phyloP scores from a whole-genome alignment of 1,140 invertebrate species.

The Drosophila miranda region DNA sequence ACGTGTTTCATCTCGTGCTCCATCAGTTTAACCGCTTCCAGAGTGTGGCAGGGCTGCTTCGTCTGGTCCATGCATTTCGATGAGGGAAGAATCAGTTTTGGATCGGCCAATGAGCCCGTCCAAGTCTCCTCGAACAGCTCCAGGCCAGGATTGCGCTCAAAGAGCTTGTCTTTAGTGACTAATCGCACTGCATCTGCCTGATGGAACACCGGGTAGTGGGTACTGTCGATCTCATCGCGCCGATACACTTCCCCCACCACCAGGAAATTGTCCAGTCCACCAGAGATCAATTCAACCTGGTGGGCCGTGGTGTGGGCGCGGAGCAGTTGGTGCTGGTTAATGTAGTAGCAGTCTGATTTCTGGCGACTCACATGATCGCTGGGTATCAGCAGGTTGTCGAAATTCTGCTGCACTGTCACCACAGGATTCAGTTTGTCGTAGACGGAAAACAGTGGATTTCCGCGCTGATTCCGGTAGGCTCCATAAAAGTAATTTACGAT shows the following conservation, averaged over 20 bases:
- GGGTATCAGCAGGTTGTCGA: slow-evolving; percentile 93
- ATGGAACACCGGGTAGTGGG: slow-evolving; percentile 99
- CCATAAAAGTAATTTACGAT: slow-evolving; percentile 95
- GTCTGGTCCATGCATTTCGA: slow-evolving; percentile 85
- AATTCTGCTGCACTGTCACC: slow-evolving; percentile 93
- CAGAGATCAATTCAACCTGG: slow-evolving; percentile 89
- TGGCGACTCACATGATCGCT: slow-evolving; percentile 91
- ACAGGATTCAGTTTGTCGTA: slow-evolving; percentile 92
- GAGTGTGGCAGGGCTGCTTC: slow-evolving; percentile 94
- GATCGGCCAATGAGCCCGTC: slow-evolving; percentile 74
- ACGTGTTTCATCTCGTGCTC: slow-evolving; percentile 93
- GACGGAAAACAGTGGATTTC: slow-evolving; percentile 94
- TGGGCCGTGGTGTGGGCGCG: slow-evolving; percentile 98
- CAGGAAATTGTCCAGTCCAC: slow-evolving; percentile 96
- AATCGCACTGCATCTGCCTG: slow-evolving; percentile 95
- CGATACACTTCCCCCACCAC: slow-evolving; percentile 98
- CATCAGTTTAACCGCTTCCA: slow-evolving; percentile 93
- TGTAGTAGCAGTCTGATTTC: slow-evolving; percentile 95
- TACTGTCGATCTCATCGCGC: slow-evolving; percentile 96
- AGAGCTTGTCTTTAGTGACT: slow-evolving; percentile 88
- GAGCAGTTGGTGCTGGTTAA: slow-evolving; percentile 91
- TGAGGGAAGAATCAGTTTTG: slow-evolving; percentile 66
- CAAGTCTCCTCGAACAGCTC: slow-evolving; percentile 86
- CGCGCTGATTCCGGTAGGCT: slow-evolving; percentile 87
- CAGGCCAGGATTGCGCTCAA: slow-evolving; percentile 84